A percentile compares a stretch with the other conserved stretches of the same genome.
phyloP scores from a whole-genome alignment of 1,140 invertebrate genomes.

The Luehdorfia chinensis region DNA sequence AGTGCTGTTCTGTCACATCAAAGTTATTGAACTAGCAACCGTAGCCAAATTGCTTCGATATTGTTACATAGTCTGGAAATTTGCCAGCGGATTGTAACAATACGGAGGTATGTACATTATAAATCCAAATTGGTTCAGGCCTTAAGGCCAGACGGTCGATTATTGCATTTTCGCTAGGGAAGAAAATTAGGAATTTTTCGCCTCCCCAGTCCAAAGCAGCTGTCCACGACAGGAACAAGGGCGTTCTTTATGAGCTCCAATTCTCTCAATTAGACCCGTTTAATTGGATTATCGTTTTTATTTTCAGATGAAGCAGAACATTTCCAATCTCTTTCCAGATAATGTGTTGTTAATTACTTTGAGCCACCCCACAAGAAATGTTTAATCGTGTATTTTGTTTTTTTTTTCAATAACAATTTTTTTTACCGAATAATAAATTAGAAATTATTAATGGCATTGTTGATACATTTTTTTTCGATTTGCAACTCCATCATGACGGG shows the following conservation, averaged over 20 bases:
- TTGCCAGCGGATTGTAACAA: conserved; percentile 33
- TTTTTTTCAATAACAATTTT: no score
- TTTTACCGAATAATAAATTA: no score
- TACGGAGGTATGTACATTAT: conserved; percentile 31
- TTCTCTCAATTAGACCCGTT: conserved; percentile 40
- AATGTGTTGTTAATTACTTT: not conserved
- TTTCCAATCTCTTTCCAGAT: not conserved
- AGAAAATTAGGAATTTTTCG: conserved; percentile 54
- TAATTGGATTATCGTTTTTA: conserved; percentile 56
- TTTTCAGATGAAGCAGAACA: conserved; percentile 21
- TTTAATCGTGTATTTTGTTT: no score
- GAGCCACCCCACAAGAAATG: no score
- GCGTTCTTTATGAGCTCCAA: conserved; percentile 51
- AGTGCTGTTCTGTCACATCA: not conserved
- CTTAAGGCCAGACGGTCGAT: conserved; percentile 28
- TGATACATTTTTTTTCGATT: no score
- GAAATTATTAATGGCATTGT: no score
- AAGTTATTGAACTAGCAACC: conserved; percentile 23
- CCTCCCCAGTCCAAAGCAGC: conserved; percentile 26
- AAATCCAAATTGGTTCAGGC: conserved; percentile 54
- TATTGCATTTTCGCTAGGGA: conserved; percentile 44
- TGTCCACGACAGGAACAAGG: conserved; percentile 46
- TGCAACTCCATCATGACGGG: no score
- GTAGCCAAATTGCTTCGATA: no score
- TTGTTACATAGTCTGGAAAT: conserved; percentile 34